These are phyloP conservation scores for Sphaeramia orbicularis DNA, from an alignment of 2,797 vertebrate species.

Conservation along the genomic window DNA sequence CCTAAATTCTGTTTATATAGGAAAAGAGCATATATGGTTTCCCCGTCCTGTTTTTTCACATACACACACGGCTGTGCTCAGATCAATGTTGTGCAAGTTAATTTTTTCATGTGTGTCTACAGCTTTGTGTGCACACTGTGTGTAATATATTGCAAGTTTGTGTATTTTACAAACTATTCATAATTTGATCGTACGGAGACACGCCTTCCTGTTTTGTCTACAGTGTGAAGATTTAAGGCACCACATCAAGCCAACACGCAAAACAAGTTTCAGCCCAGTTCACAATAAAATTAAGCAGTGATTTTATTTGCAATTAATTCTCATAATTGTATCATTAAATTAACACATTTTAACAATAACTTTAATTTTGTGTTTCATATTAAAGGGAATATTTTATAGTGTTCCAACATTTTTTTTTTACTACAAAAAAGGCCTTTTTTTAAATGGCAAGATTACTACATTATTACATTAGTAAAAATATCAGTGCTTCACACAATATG, in stretches of 20 bases:
- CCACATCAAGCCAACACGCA: constrained; percentile 4
- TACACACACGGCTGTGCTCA: neutral
- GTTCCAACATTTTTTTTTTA: neutral
- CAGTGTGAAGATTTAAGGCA: constrained; percentile 15
- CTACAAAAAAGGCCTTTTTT: neutral
- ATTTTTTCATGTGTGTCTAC: neutral
- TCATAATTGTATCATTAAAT: neutral
- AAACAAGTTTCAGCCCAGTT: constrained; percentile 8
- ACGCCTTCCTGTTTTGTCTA: constrained; percentile 67
- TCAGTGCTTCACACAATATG: too few relatives aligned
- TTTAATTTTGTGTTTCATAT: neutral
- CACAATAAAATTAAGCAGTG: too few relatives aligned
- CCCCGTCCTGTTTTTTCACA: neutral
- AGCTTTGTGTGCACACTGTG: neutral
- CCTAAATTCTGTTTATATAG: constrained; percentile 29
- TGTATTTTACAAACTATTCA: neutral
- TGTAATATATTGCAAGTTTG: neutral
- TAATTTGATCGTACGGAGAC: neutral
- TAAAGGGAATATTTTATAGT: constrained; percentile 3
- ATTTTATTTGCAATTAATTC: neutral
- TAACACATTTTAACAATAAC: neutral
- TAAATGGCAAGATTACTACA: too few relatives aligned
- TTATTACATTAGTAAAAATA: too few relatives aligned
- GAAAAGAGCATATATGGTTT: neutral
- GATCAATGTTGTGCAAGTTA: too few relatives aligned